A percentile compares a stretch with the other conserved stretches of the same genome.
These are phyloP conservation scores for Champsocephalus esox DNA, from an alignment of 2,797 vertebrate species.

Conservation along the genomic window DNA sequence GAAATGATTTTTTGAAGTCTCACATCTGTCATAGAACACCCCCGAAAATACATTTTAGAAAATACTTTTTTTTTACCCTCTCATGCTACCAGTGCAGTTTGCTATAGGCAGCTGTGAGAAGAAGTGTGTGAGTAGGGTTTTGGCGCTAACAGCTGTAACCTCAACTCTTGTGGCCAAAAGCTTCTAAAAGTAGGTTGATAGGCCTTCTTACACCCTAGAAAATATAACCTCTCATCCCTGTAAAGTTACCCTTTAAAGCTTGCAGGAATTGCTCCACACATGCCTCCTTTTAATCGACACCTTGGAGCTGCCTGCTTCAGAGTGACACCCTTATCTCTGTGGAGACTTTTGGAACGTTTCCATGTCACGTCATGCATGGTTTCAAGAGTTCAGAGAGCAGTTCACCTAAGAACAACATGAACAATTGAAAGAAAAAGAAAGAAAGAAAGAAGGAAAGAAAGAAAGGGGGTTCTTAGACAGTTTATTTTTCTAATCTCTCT, in stretches of 20 bases:
- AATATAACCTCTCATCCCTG: slow-evolving; percentile 33
- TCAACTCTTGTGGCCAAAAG: slow-evolving; percentile 54
- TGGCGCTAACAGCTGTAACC: slow-evolving; percentile 68
- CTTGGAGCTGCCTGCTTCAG: slow-evolving; percentile 27
- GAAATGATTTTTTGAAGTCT: slow-evolving; percentile 33
- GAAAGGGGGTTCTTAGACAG: slow-evolving; percentile 22
- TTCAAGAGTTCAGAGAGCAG: slow-evolving; percentile 69
- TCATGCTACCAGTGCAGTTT: slow-evolving; percentile 44
- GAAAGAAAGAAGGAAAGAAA: slow-evolving; percentile 14
- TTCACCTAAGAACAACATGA: slow-evolving; percentile 46
- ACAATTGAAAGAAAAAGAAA: slow-evolving; percentile 37
- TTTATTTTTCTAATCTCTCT: slow-evolving; percentile 34
- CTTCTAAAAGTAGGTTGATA: slow-evolving; percentile 56
- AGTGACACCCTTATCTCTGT: slow-evolving; percentile 63
- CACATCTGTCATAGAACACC: slow-evolving; percentile 45
- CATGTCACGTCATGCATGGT: slow-evolving; percentile 66
- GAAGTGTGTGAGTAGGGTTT: slow-evolving; percentile 32
- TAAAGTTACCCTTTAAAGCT: slow-evolving; percentile 25
- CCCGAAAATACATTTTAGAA: slow-evolving; percentile 29
- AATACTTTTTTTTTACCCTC: slow-evolving; percentile 7
- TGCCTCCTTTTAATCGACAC: slow-evolving; percentile 43
- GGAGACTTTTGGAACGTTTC: slow-evolving; percentile 64
- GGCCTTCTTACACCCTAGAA: slow-evolving; percentile 47
- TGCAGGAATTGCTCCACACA: slow-evolving; percentile 13
- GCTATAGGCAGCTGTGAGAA: slow-evolving; percentile 53